phyloP scores from a whole-genome alignment of 2,888 invertebrate genomes.

The Tribolium freemani region DNA sequence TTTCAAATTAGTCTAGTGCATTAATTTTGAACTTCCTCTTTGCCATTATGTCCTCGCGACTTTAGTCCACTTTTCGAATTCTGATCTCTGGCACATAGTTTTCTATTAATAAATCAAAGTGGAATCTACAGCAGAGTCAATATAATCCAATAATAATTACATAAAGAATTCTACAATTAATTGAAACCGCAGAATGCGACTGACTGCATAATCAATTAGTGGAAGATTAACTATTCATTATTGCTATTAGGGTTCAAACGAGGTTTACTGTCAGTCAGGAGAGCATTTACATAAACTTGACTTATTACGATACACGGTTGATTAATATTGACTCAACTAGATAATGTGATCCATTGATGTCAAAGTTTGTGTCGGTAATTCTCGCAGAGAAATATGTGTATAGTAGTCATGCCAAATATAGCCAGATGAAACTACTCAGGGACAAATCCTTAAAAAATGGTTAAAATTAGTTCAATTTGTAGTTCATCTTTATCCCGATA shows the following conservation, averaged over 20 bases:
- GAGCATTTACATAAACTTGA: background rate
- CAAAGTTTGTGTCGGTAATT: background rate
- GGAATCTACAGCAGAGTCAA: background rate
- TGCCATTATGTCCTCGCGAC: background rate
- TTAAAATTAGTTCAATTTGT: conserved; percentile 11
- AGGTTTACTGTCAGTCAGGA: background rate
- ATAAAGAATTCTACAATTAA: background rate
- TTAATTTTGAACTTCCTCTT: background rate
- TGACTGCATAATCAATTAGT: background rate
- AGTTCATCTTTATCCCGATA: conserved; percentile 9
- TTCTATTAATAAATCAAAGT: background rate
- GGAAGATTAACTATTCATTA: background rate
- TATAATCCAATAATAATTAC: background rate
- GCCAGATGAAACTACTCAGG: background rate
- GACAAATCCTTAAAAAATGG: background rate
- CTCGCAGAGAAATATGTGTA: background rate
- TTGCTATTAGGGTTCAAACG: background rate
- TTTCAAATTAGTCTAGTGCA: background rate
- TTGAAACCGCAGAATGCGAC: background rate
- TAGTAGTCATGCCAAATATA: background rate
- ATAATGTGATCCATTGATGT: conserved; percentile 3
- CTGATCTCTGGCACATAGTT: background rate
- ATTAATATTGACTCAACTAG: conserved; percentile 4
- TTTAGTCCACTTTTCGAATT: background rate
- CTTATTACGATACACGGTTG: background rate